Conservation (phyloP, 2,888 invertebrate species). For the Lypha dubia region DNA sequence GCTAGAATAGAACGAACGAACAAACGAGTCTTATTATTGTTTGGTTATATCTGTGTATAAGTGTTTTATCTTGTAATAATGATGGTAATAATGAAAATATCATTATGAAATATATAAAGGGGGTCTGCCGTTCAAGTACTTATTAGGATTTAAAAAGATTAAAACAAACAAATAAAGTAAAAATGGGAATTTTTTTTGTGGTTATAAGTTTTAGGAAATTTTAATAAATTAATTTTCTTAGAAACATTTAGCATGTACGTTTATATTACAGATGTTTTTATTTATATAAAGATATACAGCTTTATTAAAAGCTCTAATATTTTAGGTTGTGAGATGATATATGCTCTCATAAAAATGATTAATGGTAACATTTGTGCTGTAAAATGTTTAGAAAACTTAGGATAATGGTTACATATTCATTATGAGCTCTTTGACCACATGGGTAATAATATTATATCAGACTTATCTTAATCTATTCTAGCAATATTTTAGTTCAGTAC, state of each 20-base stretch:
- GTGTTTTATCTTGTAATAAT: conserved; percentile 31
- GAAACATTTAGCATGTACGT: not conserved
- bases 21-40: no score
- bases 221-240: not conserved
- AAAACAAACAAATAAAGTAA: not conserved
- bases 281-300: not conserved
- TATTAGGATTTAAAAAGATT: conserved; percentile 25
- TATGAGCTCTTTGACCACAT: no score
- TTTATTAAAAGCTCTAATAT: not conserved
- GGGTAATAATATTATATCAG: no score
- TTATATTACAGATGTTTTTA: not conserved
- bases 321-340: no score
- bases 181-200: conserved; percentile 12
- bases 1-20: no score
- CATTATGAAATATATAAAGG: conserved; percentile 26
- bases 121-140: conserved; percentile 22
- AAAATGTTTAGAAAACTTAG: no score
- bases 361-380: no score
- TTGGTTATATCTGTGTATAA: not conserved
- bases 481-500: no score
- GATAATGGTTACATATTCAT: no score
- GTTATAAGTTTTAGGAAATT: not conserved
- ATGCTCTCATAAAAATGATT: no score
- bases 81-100: conserved; percentile 46
- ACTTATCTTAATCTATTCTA: no score